Evolutionary conservation across 2,797 vertebrate species (phyloP), one percentile per base, ranked within the genome.

Genomic region (Pseudochaenichthys georgianus): DNA sequence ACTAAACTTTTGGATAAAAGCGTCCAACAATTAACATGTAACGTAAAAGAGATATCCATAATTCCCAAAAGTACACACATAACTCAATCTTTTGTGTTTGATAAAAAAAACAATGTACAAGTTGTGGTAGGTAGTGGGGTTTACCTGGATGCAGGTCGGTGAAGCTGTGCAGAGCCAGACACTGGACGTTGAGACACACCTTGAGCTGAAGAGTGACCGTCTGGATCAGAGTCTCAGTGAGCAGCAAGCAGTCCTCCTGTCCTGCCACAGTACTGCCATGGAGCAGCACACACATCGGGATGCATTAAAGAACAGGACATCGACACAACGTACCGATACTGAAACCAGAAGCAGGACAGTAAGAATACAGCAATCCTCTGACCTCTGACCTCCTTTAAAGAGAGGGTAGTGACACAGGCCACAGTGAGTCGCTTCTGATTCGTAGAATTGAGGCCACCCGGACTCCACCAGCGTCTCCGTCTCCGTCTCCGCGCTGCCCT

Each of bases 81-180:
- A 31, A 4, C 38, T 34, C 48, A 0, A 47, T 58, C 6, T 71
- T 11, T 3, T 45, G 45, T 63, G n/a, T 42, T 34, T 48, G 11
- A 46, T 38, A 38, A 38, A 31, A 23, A 65, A 65, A 28, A 8
- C 4, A 19, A 41, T 15, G 17, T 19, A 11, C 0, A 42, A 1
- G 46, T 9, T 62, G 21, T 5, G 19, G 51, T 38, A 13, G 13
- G 65, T 31, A 59, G 8, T 15, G 31, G 78, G 82, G 62, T 70
- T 80, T 94, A 99, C 98, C 98, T 93, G 97, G 96, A 81, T 97
- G 97, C 82, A 99, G 96, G 89, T 99, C 96, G 52, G 94, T 96
- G 93, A 99, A 99, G 93, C 97, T 97, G 84, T 99, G 97, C 80
- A 99, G 89, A n/a, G 98, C 97, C 89, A 99, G 89, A 89, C 98